Base-by-base conservation (phyloP, 2,888 invertebrate species). In the Heliconius aoede region DNA sequence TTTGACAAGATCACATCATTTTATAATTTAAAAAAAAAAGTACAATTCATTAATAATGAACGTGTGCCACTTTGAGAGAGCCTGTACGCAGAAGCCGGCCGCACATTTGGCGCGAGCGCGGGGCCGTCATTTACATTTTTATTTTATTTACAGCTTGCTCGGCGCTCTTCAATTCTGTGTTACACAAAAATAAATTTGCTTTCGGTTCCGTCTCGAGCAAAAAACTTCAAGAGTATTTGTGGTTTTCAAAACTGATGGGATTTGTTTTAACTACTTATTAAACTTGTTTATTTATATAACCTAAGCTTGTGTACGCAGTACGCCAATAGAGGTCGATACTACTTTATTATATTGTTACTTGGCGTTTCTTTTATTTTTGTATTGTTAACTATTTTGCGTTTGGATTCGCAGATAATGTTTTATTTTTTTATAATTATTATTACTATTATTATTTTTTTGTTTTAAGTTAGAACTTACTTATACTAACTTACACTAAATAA, bases 91-190 rank as follows among this genome's bases (percentile, higher is more conserved):
- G 79, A 75, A 76, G 71, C 75, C 78, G 80, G 81, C 81, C 80
- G 82, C 80, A 82, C 81, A 79, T 79, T 81, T 78, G 78, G 79
- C 82, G 81, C 83, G 80, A 80, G 81, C 79, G 81, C 78, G 83
- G 60, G 79, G 78, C 73, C 75, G 72, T 80, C 83, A 86, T 86
- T 86, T 85, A 85, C 85, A 86, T 85, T 85, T 85, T 86, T 85
- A 85, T 85, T 85, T 85, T 85, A 85, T 85, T 86, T 86, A 85
- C 84, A 81, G 80, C 81, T 80, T 74, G 77, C 79, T 67, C 69
- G 60, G 73, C 75, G 76, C 77, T 76, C 79, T 76, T 79, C 81
- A 78, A 73, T 81, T 74, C 79, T 75, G 78, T 78, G 79, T 80
- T 72, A 79, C 77, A 80, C 75, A 75, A 79, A 78, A 78, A 78